A percentile compares a stretch with the other conserved stretches of the same genome.
These are phyloP conservation scores for Brachionus asplanchnoidis DNA, from an alignment of 1,140 invertebrate species.

Conservation along the genomic window DNA sequence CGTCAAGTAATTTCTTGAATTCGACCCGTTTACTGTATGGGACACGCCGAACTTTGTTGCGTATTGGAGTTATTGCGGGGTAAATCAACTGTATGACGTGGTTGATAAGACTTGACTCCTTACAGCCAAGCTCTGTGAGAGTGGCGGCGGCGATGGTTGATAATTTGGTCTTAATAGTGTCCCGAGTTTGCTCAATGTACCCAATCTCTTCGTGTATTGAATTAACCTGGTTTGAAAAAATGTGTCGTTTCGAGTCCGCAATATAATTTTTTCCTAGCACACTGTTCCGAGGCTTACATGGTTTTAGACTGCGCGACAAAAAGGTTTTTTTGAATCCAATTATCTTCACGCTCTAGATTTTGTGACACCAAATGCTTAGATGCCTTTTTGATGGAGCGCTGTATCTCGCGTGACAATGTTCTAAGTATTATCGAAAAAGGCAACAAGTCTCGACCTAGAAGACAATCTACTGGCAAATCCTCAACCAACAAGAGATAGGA, in stretches of 20 bases:
- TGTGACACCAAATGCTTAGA: too few species aligned
- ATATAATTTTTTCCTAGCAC: not conserved
- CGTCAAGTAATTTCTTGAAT: not conserved
- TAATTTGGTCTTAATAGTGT: not conserved
- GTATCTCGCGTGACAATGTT: too few species aligned
- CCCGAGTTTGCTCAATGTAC: not conserved
- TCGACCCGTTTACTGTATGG: not conserved
- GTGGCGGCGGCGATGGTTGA: not conserved
- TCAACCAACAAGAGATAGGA: too few species aligned
- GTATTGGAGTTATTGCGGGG: not conserved
- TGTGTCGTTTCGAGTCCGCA: not conserved
- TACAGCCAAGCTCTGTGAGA: not conserved
- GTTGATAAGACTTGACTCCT: not conserved
- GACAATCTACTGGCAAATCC: too few species aligned
- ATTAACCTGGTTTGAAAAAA: not conserved
- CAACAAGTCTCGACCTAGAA: too few species aligned
- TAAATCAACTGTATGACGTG: not conserved
- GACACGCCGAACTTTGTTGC: not conserved
- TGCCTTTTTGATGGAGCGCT: too few species aligned
- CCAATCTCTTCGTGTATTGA: not conserved
- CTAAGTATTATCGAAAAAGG: too few species aligned
- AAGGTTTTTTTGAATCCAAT: not conserved
- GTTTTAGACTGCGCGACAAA: not conserved
- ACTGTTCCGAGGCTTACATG: not conserved
- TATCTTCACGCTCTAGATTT: too few species aligned